A percentile compares a stretch with the other conserved stretches of the same genome.
Evolutionary conservation across 2,797 vertebrate species (phyloP).

Genomic region (Chelidonichthys spinosus): DNA sequence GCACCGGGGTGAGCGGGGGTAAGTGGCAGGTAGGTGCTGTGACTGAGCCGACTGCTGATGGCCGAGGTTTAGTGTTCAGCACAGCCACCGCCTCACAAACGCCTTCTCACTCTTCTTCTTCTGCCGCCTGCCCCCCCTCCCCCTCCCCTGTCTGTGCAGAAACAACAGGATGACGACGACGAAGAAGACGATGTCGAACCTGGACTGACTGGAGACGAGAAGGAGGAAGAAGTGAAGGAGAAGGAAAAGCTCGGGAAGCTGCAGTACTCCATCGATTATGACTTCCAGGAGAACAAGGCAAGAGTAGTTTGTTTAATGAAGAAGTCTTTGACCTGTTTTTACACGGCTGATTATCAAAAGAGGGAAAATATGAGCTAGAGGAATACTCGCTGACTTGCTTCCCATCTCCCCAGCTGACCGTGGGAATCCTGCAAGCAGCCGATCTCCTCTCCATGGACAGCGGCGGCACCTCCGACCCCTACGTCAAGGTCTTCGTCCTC

Average conservation of each 20-base stretch:
- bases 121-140: slow-evolving; percentile 42
- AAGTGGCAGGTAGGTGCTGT: slow-evolving; percentile 82
- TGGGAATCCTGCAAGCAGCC: slow-evolving; percentile 96
- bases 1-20: slow-evolving; percentile 68
- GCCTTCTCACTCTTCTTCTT: slow-evolving; percentile 48
- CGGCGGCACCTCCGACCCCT: slow-evolving; percentile 96
- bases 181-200: slow-evolving; percentile 92
- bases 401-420: slow-evolving; percentile 85
- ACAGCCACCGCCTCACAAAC: slow-evolving; percentile 33
- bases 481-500: slow-evolving; percentile 95
- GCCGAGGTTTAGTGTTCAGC: slow-evolving; percentile 66
- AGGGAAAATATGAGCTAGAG: not conserved
- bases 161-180: slow-evolving; percentile 88
- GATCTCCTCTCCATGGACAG: slow-evolving; percentile 97
- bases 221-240: slow-evolving; percentile 95
- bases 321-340: not conserved
- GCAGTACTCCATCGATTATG: slow-evolving; percentile 97
- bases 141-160: slow-evolving; percentile 76
- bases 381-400: not conserved
- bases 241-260: slow-evolving; percentile 96
- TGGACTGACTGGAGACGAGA: slow-evolving; percentile 92
- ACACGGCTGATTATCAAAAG: not conserved
- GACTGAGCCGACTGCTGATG: slow-evolving; percentile 72
- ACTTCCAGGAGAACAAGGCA: slow-evolving; percentile 96
- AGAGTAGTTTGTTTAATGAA: slow-evolving; percentile 9